Conservation (phyloP, 2,797 vertebrate genomes). For the Cossypha polioptera region DNA sequence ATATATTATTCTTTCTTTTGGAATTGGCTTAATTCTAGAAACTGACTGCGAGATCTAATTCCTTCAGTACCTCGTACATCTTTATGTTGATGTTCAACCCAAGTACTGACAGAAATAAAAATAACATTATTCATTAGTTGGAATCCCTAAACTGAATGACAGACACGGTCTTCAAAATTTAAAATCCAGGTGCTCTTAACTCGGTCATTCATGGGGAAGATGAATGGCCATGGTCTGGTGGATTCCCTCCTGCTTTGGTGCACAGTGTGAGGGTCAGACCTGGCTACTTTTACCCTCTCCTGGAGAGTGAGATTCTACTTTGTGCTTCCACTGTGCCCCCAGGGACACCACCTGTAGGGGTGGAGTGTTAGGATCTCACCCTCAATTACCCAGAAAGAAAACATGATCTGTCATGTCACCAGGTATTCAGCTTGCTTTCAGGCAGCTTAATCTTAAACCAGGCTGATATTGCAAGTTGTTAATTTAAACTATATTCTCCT, state of each 20-base stretch:
- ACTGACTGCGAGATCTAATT: neutral
- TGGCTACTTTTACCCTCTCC: neutral
- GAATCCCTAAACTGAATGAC: neutral
- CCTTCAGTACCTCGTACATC: neutral
- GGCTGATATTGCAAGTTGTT: neutral
- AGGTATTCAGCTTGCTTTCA: neutral
- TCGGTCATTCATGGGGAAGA: neutral
- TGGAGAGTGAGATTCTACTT: neutral
- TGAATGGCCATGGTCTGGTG: accelerated
- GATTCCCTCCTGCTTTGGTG: neutral
- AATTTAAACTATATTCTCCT: conserved; percentile 44
- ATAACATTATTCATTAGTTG: neutral
- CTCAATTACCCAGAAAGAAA: neutral
- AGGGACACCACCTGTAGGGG: neutral
- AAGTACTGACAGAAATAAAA: neutral
- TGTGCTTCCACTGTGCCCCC: neutral
- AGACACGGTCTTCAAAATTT: neutral
- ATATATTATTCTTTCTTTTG: neutral
- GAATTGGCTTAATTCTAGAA: neutral
- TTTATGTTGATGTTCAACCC: neutral
- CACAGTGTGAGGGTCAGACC: neutral
- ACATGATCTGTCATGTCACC: neutral
- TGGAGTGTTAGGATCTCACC: neutral
- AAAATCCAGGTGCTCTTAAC: neutral
- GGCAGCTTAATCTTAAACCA: neutral